Conservation (phyloP, 2,888 invertebrate species). For the Brenthis hecate region DNA sequence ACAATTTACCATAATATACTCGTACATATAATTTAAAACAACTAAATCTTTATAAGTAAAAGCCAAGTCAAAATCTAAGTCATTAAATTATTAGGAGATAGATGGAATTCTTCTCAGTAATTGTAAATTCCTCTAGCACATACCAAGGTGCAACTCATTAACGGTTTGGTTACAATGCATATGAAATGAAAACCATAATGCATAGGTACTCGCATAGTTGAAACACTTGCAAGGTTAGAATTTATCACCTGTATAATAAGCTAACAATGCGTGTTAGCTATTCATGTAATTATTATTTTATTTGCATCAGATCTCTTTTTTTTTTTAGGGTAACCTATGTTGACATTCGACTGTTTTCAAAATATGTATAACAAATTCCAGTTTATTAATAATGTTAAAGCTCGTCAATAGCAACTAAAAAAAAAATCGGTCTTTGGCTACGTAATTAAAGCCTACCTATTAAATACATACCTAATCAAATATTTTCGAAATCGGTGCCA, state of each 20-base stretch:
- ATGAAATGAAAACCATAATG: slow-evolving; percentile 19
- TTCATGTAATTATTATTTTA: not conserved
- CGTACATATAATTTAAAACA: not conserved
- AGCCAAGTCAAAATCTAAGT: not conserved
- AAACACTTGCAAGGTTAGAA: not conserved
- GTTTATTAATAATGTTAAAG: no score
- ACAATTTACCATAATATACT: not conserved
- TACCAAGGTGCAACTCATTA: slow-evolving; percentile 39
- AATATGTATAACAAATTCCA: no score
- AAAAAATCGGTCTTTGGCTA: no score
- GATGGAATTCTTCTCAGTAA: slow-evolving; percentile 46
- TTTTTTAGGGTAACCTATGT: no score
- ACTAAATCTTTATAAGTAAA: no score
- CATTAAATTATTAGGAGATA: slow-evolving; percentile 38
- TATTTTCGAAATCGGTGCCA: no score
- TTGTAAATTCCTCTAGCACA: slow-evolving; percentile 57
- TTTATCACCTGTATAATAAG: not conserved
- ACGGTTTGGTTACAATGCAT: slow-evolving; percentile 21
- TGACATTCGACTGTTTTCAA: no score
- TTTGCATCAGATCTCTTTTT: no score
- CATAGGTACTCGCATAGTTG: slow-evolving; percentile 13
- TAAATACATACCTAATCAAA: no score
- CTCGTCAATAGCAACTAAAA: no score
- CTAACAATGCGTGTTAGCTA: not conserved
- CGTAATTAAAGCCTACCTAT: no score